Evolutionary conservation across 1,140 invertebrate species (phyloP), one percentile per base, ranked within the genome.

Genomic region (Aphaenogaster floridana): DNA sequence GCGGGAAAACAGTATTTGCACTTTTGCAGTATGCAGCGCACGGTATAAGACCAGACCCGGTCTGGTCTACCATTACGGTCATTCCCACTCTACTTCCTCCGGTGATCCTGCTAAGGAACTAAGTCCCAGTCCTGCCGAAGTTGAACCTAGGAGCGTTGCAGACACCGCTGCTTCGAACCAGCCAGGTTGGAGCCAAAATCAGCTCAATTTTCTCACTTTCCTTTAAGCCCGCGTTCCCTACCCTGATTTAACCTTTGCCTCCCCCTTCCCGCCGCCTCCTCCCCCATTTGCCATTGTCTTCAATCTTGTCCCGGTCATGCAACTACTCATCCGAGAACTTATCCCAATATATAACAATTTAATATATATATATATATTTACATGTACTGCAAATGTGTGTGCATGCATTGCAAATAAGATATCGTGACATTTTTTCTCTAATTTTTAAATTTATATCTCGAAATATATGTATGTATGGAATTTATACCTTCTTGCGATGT

Each of bases 1-100:
- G 94, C 94, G 94, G 95, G 94, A 95, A 95, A 95, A 95, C 93
- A 95, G 95, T 95, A 95, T 95, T 95, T 95, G 95, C 95, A 95
- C 95, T 96, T 95, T 97, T 97, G 95, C 97, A 99, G 98, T 98
- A 94, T 99, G 99, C 97, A 98, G 98, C 94, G 98, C 98, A 93
- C 97, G 98, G 93, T 99, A 99, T 97, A 99, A 99, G 96, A 99
- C 98, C 74, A 97, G 99, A 91, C 98, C 99, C 88, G 99, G 99
- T 91, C 96, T 99, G 93, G 98, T 98, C 91, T 99, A 99, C 96
- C 99, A 99, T 97, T 99, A 98, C 96, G 97, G 98, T 95, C 99
- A 99, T 96, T 98, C 98, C 93, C 99, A 99, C 96, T 95, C 95
- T 95, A 95, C 95, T 95, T 95, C 95, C 95, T 95, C 95, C 93